Percentiles rank a stretch among this genome's conserved stretches.
phyloP scores from a whole-genome alignment of 2,797 vertebrate species.

The Eulemur rubriventer region DNA sequence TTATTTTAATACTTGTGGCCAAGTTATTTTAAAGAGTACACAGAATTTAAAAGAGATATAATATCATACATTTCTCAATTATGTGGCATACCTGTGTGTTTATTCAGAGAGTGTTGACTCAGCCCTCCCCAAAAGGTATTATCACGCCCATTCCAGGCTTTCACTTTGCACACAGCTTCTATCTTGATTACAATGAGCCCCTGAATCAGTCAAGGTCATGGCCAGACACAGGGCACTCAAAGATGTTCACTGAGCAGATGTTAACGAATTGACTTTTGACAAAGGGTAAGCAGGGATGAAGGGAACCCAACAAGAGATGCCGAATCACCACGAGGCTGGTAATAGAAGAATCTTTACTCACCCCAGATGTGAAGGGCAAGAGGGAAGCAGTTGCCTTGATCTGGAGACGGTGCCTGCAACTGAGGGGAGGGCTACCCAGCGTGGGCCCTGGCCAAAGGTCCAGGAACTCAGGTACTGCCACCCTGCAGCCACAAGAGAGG shows the following conservation, averaged over 20 bases:
- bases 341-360: neutral
- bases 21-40: neutral
- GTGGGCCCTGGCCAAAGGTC: neutral
- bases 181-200: neutral
- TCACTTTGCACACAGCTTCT: neutral
- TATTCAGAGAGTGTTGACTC: neutral
- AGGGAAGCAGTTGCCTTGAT: neutral
- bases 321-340: neutral
- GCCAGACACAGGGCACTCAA: neutral
- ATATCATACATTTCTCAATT: neutral
- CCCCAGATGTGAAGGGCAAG: neutral
- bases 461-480: neutral
- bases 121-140: neutral
- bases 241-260: neutral
- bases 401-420: neutral
- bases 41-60: neutral
- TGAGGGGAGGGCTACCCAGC: neutral
- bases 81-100: neutral
- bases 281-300: neutral
- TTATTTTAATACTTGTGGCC: neutral
- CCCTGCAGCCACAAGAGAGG: neutral
- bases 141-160: neutral
- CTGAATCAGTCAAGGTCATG: neutral
- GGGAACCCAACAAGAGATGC: neutral
- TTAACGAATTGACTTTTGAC: neutral